A percentile compares a stretch with the other conserved stretches of the same genome.
These are phyloP conservation scores for Falco columbarius DNA, from an alignment of 2,797 vertebrate species.

Conservation along the genomic window DNA sequence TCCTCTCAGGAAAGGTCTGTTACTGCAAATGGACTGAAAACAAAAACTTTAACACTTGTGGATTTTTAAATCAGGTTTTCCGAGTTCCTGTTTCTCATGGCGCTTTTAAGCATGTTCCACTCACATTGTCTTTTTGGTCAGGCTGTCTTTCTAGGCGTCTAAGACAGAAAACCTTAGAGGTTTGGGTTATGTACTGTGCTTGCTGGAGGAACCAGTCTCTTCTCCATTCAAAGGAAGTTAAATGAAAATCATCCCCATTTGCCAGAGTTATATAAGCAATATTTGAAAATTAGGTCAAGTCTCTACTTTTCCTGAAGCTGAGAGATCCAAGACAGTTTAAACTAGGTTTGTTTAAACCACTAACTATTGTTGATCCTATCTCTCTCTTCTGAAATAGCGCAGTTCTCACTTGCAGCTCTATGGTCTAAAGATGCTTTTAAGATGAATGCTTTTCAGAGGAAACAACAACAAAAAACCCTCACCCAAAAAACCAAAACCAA, in stretches of 20 bases:
- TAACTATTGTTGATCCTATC: neutral
- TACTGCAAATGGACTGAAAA: neutral
- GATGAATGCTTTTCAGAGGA: neutral
- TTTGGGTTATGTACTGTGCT: neutral
- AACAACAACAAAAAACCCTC: fast-evolving
- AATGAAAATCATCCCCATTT: neutral
- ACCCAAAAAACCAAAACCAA: neutral
- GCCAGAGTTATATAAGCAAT: neutral
- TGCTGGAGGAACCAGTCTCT: neutral
- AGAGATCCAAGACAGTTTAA: neutral
- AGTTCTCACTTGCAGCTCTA: neutral
- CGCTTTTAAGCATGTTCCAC: neutral
- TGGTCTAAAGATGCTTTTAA: neutral
- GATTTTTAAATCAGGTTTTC: neutral
- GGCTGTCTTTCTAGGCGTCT: neutral
- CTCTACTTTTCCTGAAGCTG: neutral
- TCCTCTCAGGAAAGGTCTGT: neutral
- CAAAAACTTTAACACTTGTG: neutral
- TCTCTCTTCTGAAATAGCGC: neutral
- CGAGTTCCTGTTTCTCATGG: neutral
- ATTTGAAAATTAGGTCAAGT: neutral
- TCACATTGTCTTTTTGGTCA: neutral
- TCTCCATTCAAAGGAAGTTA: neutral
- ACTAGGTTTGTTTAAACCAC: neutral
- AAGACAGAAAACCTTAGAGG: neutral